A percentile compares a stretch with the other conserved stretches of the same genome.
Conservation (phyloP, 2,888 invertebrate species). For the Diarsia brunnea region DNA sequence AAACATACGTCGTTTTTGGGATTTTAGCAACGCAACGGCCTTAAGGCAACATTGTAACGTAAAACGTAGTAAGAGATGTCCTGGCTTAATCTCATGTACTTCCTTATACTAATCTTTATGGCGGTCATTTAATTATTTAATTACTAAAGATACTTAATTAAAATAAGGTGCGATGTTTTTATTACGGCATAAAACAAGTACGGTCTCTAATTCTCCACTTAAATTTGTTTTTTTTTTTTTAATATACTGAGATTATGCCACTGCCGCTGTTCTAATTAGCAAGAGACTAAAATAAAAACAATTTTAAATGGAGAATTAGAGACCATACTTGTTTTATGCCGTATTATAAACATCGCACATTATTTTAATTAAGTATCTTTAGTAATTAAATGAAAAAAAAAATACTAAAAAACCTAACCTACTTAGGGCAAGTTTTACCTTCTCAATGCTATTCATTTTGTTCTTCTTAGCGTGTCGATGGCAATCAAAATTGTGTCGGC, state of each 20-base stretch:
- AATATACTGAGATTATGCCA: background rate
- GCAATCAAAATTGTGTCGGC: too few relatives aligned
- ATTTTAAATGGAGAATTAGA: background rate
- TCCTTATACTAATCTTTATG: slow-evolving; percentile 30
- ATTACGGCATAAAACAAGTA: slow-evolving; percentile 17
- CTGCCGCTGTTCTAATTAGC: background rate
- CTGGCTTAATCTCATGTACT: background rate
- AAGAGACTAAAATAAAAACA: background rate
- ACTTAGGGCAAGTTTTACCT: background rate
- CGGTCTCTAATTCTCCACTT: background rate
- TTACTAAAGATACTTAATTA: slow-evolving; percentile 17
- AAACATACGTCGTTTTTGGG: too few relatives aligned
- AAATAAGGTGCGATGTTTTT: slow-evolving; percentile 14
- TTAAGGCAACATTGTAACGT: slow-evolving; percentile 9
- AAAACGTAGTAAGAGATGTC: background rate
- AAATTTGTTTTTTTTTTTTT: slow-evolving; percentile 12
- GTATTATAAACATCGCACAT: slow-evolving; percentile 14
- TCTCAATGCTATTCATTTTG: background rate
- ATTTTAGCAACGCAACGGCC: too few relatives aligned
- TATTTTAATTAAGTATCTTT: slow-evolving; percentile 2
- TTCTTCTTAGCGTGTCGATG: too few relatives aligned
- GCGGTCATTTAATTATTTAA: slow-evolving; percentile 23
- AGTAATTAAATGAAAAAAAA: slow-evolving; percentile 36
- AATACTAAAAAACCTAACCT: slow-evolving; percentile 14
- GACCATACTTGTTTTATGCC: slow-evolving; percentile 13